phyloP scores from a whole-genome alignment of 2,113 vertebrate species.

The Bos indicus region DNA sequence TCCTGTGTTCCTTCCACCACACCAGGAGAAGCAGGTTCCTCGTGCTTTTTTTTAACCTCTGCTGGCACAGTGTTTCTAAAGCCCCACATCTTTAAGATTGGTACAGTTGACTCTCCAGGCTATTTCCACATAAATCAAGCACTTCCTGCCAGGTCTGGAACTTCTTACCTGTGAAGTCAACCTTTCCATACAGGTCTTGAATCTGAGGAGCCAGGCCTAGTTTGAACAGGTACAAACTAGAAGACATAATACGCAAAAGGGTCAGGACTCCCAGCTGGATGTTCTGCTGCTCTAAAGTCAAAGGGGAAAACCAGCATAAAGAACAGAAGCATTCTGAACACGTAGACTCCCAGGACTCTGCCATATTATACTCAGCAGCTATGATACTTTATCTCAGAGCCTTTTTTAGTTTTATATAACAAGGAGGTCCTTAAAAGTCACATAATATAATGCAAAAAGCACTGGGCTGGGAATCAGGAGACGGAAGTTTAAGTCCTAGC shows the following conservation, averaged over 20 bases:
- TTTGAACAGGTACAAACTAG: slow-evolving; percentile 97
- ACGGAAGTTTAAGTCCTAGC: background rate
- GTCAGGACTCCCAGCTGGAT: background rate
- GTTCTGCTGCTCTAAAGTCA: background rate
- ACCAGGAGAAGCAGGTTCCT: background rate
- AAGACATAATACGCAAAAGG: slow-evolving; percentile 54
- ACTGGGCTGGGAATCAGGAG: background rate
- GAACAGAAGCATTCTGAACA: background rate
- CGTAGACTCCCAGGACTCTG: background rate
- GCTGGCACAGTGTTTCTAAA: background rate
- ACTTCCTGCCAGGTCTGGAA: background rate
- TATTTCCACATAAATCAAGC: background rate
- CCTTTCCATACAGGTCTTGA: slow-evolving; percentile 97
- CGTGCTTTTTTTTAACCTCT: background rate
- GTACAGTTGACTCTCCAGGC: background rate
- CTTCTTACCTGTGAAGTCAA: slow-evolving; percentile 95
- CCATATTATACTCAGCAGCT: background rate
- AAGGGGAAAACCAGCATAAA: background rate
- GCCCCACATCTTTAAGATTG: background rate
- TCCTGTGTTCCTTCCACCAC: background rate
- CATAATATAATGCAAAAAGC: background rate
- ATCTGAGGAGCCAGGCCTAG: slow-evolving; percentile 97
- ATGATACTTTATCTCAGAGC: background rate
- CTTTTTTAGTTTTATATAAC: background rate
- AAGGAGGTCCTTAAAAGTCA: background rate